Evolutionary conservation across 2,113 vertebrate species (phyloP), one percentile per base, ranked within the genome.

Genomic region (Struthio camelus): DNA sequence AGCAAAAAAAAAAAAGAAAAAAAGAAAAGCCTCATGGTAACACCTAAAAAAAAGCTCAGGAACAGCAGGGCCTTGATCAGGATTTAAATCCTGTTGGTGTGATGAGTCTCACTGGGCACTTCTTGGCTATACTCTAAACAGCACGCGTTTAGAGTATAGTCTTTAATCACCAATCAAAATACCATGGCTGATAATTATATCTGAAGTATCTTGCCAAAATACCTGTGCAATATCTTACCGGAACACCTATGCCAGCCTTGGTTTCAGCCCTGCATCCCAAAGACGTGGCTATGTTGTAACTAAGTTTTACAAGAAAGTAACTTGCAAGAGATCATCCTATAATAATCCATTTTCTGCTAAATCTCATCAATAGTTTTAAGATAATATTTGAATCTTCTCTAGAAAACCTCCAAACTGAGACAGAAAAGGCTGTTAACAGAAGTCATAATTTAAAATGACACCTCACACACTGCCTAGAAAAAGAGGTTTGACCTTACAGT

Each of bases 401-500:
- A 78, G 71, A 92, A 79, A 94, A 90, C 87, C 73, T 51, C 15
- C 42, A 94, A 34, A 61, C 48, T 83, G 85, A 95, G 69, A 91
- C 16, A 91, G 58, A 79, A 85, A 89, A 85, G 6, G 4, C 30
- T 85, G 38, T 56, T 85, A 87, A 69, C 10, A 92, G 82, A 96
- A 80, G 70, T 79, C 61, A 18, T 73, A 59, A 11, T 88, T 85
- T 79, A 86, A 95, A 87, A 84, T 77, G 40, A 38, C 51, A 59
- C 65, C 84, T 86, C 59, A 85, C 42, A 87, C 3, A 25, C 8
- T 14, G 42, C 36, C 54, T 80, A 58, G 65, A 30, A 87, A 95
- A 89, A 95, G 48, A 95, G 50, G 54, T 87, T 58, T 90, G 48
- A 90, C 36, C 54, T 66, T 84, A 84, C 75, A 89, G 61, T 80